Percentiles rank a stretch among this genome's conserved stretches.
Conservation (phyloP, 2,888 invertebrate genomes). For the Byasa hedistus region DNA sequence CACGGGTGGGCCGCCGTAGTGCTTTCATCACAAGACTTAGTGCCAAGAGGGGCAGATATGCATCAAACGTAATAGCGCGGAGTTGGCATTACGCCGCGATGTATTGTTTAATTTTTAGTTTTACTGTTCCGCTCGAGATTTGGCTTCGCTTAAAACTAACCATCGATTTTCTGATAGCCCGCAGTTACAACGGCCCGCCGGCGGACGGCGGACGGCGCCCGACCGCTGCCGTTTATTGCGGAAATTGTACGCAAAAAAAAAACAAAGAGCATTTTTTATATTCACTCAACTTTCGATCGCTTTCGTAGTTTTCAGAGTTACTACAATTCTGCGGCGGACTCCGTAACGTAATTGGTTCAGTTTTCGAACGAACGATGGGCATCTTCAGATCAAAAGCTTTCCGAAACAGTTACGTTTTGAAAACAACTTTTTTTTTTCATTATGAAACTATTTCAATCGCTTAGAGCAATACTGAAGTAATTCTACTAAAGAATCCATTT, state of each 20-base stretch:
- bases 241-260: neutral
- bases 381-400: neutral
- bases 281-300: neutral
- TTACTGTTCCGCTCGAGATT: slow-evolving; percentile 41
- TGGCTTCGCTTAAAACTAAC: slow-evolving; percentile 37
- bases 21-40: slow-evolving; percentile 22
- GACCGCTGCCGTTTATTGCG: no score
- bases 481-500: no score
- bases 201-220: neutral
- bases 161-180: slow-evolving; percentile 42
- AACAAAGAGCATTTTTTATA: neutral
- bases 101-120: slow-evolving; percentile 65
- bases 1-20: slow-evolving; percentile 16
- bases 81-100: slow-evolving; percentile 45
- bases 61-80: slow-evolving; percentile 52
- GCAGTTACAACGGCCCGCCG: neutral
- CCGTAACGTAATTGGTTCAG: neutral
- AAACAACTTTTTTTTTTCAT: neutral
- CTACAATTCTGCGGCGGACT: neutral
- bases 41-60: slow-evolving; percentile 49
- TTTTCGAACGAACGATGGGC: neutral
- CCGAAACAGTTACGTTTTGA: neutral
- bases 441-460: neutral
- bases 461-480: no score
- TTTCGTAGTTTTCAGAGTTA: slow-evolving; percentile 1